Base-by-base conservation (phyloP, 1,140 invertebrate species). In the Doryteuthis pealeii region DNA sequence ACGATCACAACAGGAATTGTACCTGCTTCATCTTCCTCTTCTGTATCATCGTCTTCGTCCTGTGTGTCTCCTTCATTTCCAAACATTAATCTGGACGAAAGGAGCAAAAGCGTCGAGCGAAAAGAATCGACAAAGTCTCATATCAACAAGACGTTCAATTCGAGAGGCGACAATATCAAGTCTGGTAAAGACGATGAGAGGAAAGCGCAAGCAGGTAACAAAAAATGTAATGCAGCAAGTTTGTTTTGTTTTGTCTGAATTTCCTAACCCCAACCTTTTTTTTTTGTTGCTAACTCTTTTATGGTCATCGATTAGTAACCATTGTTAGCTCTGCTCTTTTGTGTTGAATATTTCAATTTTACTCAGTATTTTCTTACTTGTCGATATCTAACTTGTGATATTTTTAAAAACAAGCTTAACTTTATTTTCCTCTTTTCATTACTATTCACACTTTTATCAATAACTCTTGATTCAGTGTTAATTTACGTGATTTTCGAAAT, bases 141-240 rank as follows among this genome's bases (percentile, higher is more conserved):
- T 4, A 4, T 5, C 18, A 68, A 18, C 66, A 68, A 68, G 28
- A 31, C 28, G 15, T 68, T 31, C 66, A 68, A 68, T 26, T 4
- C 32, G 18, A 68, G 32, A 18, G 5, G 6, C 32, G 30, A 68
- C 8, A 31, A 68, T 68, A 33, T 30, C 32, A 68, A 30, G 28
- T 22, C 26, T 5, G 8, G 10, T 8, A 68, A 68, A 68, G 66
- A 68, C 5, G 66, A 68, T 8, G 66, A 68, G 28, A 68, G 66
- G 66, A 68, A 68, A 68, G 3, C 30, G 8, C 66, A 68, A 33
- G 66, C 28, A 68, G 66, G 66, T 30, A 68, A 68, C 54, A 58
- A 58, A 58, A 58, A 58, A 58, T 58, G 54, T 58, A 58, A 58
- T 58, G 15, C 4, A 2, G 54, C 35, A 40, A 40, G 35, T 40